phyloP scores from a whole-genome alignment of 1,140 invertebrate genomes.

The Sesamia nonagrioides region DNA sequence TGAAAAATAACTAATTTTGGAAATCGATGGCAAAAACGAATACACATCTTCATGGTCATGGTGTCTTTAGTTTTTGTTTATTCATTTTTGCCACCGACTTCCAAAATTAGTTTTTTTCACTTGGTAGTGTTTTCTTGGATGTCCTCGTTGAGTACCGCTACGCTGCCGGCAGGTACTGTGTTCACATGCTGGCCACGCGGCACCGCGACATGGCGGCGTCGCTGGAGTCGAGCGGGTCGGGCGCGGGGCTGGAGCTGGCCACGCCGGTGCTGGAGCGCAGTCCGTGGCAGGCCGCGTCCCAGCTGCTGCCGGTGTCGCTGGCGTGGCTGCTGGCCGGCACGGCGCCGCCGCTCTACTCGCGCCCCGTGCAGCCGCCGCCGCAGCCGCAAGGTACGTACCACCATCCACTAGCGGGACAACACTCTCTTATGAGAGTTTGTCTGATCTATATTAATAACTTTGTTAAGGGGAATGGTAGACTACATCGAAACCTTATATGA shows the following conservation, averaged over 20 bases:
- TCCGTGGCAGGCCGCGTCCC: slow-evolving; percentile 63
- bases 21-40: too few species aligned
- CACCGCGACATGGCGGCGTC: slow-evolving; percentile 90
- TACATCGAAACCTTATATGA: too few species aligned
- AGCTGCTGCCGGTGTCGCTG: slow-evolving; percentile 90
- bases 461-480: too few species aligned
- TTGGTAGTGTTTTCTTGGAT: too few species aligned
- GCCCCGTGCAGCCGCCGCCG: slow-evolving; percentile 77
- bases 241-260: slow-evolving; percentile 90
- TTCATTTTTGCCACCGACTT: too few species aligned
- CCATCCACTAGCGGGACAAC: not conserved
- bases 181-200: slow-evolving; percentile 93
- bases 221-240: slow-evolving; percentile 75
- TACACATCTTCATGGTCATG: too few species aligned
- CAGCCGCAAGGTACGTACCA: slow-evolving; percentile 43
- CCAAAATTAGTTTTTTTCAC: too few species aligned
- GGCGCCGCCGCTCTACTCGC: slow-evolving; percentile 91
- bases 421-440: too few species aligned
- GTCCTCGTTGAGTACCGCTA: too few species aligned
- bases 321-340: slow-evolving; percentile 94
- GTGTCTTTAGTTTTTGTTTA: too few species aligned
- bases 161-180: slow-evolving; percentile 86
- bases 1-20: too few species aligned
- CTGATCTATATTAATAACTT: too few species aligned
- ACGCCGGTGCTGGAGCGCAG: slow-evolving; percentile 91